These are phyloP conservation scores for Platycheirus rosarum DNA, from an alignment of 2,888 invertebrate genomes.

Conservation along the genomic window DNA sequence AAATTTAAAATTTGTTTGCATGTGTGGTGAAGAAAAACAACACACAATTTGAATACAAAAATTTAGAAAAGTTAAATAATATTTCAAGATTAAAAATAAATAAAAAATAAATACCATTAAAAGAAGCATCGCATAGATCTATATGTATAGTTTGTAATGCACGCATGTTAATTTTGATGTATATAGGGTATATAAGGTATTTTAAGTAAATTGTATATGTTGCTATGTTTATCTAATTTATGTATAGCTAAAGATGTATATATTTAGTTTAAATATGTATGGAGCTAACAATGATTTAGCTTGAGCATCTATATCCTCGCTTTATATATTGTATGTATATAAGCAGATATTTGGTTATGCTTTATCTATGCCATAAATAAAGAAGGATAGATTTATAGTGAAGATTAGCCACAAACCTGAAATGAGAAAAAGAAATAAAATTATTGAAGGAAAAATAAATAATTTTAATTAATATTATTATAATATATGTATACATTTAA, in stretches of 20 bases:
- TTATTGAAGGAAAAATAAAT: no score
- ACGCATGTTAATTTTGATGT: slow-evolving; percentile 67
- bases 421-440: slow-evolving; percentile 36
- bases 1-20: no score
- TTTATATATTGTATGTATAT: slow-evolving; percentile 38
- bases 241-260: slow-evolving; percentile 23
- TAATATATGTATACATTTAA: no score
- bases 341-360: slow-evolving; percentile 56
- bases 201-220: slow-evolving; percentile 22
- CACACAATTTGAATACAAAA: background rate
- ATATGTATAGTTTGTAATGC: slow-evolving; percentile 39
- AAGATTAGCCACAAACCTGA: slow-evolving; percentile 69
- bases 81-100: no score
- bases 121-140: slow-evolving; percentile 63
- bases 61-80: background rate
- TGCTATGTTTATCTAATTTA: slow-evolving; percentile 31
- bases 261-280: slow-evolving; percentile 63
- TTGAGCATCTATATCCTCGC: slow-evolving; percentile 64
- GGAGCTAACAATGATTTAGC: slow-evolving; percentile 51
- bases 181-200: background rate
- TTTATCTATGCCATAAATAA: slow-evolving; percentile 57
- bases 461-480: no score
- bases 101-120: slow-evolving; percentile 61
- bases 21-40: no score
- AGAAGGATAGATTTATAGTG: slow-evolving; percentile 57